Percentiles rank a stretch among this genome's conserved stretches.
phyloP scores from a whole-genome alignment of 1,140 invertebrate species.

The Trachelipus rathkii region DNA sequence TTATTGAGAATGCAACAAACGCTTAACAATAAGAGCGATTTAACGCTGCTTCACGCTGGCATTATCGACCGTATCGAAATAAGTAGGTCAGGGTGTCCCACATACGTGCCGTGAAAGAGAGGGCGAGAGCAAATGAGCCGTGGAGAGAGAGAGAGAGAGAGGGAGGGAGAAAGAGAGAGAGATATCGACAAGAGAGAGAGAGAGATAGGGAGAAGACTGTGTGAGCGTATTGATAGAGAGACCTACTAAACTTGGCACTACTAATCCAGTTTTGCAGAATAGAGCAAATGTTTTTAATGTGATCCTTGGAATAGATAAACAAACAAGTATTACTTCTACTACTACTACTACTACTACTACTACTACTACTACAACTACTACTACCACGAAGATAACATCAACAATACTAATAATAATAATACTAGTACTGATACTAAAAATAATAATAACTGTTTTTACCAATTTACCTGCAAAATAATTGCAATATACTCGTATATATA shows the following conservation, averaged over 20 bases:
- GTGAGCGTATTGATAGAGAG: neutral
- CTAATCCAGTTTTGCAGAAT: neutral
- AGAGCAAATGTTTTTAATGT: neutral
- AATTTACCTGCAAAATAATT: no score
- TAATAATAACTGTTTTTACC: no score
- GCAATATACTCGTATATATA: no score
- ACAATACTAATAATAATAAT: no score
- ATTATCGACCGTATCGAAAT: constrained; percentile 8
- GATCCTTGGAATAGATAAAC: neutral
- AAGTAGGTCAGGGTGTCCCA: constrained; percentile 10
- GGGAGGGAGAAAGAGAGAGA: neutral
- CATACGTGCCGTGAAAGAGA: neutral
- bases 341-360: no score
- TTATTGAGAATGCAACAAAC: neutral
- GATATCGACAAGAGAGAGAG: neutral
- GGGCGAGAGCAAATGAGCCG: neutral
- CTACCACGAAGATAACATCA: no score
- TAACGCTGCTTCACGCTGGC: neutral
- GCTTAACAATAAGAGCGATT: neutral
- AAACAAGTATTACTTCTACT: no score
- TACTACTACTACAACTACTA: no score
- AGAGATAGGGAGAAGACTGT: neutral
- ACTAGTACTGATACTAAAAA: no score
- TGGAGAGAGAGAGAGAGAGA: neutral
- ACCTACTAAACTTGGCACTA: constrained; percentile 8